A percentile compares a stretch with the other conserved stretches of the same genome.
These are phyloP conservation scores for Odontocolon sp. DNA, from an alignment of 2,888 invertebrate species.

Conservation along the genomic window DNA sequence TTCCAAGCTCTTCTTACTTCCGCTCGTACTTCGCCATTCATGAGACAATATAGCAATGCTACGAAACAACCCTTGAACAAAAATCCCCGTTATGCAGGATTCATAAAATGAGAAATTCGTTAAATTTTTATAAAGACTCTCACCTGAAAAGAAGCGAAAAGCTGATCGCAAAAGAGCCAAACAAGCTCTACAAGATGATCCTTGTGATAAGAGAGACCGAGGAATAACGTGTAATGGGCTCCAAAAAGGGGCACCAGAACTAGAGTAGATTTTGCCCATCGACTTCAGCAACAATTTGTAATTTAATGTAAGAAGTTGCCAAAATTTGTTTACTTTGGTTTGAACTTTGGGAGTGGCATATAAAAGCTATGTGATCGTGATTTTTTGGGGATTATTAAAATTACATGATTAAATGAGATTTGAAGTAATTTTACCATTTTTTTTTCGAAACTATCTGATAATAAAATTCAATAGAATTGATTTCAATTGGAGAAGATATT, in stretches of 20 bases:
- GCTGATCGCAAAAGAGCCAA: slow-evolving; percentile 86
- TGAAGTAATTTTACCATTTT: background rate
- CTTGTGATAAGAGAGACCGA: slow-evolving; percentile 82
- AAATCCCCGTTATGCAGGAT: slow-evolving; percentile 8
- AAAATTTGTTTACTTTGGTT: no score
- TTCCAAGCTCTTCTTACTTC: slow-evolving; percentile 79
- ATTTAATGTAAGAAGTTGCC: no score
- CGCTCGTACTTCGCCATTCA: slow-evolving; percentile 84
- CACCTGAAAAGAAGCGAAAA: slow-evolving; percentile 87
- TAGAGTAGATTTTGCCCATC: slow-evolving; percentile 85
- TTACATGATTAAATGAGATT: no score
- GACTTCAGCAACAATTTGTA: slow-evolving; percentile 77
- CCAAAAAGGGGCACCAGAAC: slow-evolving; percentile 87
- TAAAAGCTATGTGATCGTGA: no score
- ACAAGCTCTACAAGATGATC: slow-evolving; percentile 82
- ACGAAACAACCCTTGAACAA: slow-evolving; percentile 84
- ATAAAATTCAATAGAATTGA: no score
- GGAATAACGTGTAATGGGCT: slow-evolving; percentile 84
- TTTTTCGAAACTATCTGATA: background rate
- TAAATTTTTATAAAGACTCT: background rate
- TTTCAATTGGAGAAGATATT: no score
- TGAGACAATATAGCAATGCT: slow-evolving; percentile 85
- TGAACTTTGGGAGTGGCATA: no score
- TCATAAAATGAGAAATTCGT: background rate
- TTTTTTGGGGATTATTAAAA: no score